Evolutionary conservation across 1,140 invertebrate genomes (phyloP), one percentile per base, ranked within the genome.

Genomic region (Diorhabda carinulata): DNA sequence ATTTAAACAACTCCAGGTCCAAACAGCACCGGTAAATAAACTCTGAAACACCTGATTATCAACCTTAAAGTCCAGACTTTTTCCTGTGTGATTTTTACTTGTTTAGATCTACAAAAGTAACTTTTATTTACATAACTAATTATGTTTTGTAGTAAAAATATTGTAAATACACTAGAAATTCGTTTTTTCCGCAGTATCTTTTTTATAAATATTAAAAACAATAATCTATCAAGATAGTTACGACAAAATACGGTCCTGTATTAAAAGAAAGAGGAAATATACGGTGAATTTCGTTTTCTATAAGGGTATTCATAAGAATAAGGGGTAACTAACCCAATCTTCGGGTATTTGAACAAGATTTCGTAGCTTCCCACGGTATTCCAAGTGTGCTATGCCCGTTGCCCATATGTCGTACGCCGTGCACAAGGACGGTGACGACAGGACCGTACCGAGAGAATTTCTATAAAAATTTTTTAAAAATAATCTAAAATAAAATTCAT

Each of bases 331-430:
- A 65, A 57, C 57, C 60, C 66, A 66, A 70, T 66, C 68, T 70
- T 70, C 44, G 66, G 70, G 70, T 68, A 71, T 71, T 71, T 67
- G 57, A 64, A 69, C 61, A 64, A 69, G 61, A 64, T 63, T 69
- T 63, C 61, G 43, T 64, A 69, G 62, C 43, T 74, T 74, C 71
- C 71, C 71, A 72, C 71, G 70, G 66, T 73, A n/a, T 52, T 4
- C n/a, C n/a, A n/a, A 52, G 47, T 52, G 47, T 52, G 47, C 47
- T 52, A 61, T 70, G 66, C 66, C 61, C 71, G 73, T 72, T 73
- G 68, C 47, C 71, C 71, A 71, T 72, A 72, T 70, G 71, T 72
- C 72, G 71, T 72, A 67, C 68, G 73, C 67, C 64, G 61, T 41
- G 57, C 64, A 70, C 64, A 71, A 71, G 69, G 60, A 64, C 67